A percentile compares a stretch with the other conserved stretches of the same genome.
Conservation (phyloP, 2,113 vertebrate genomes). For the Thamnophis sirtalis region DNA sequence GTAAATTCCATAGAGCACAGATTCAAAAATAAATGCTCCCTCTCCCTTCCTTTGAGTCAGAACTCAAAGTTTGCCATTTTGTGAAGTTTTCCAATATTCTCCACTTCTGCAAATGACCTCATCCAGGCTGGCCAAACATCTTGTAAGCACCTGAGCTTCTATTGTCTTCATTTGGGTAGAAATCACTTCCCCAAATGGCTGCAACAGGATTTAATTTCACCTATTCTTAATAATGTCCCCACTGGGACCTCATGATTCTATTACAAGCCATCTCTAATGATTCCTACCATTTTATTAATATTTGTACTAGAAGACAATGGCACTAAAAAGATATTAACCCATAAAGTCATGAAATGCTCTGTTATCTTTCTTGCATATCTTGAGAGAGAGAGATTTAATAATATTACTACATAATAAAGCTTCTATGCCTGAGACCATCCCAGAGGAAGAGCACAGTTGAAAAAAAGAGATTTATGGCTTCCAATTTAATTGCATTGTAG, state of each 20-base stretch:
- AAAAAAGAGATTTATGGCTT: neutral
- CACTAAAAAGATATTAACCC: conserved; percentile 21
- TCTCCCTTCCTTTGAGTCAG: neutral
- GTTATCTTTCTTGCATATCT: conserved; percentile 20
- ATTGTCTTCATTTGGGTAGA: conserved; percentile 11
- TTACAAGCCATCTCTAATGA: neutral
- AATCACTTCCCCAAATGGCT: conserved; percentile 1
- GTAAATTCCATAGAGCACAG: neutral
- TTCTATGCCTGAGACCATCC: conserved; percentile 2
- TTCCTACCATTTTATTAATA: conserved; percentile 5
- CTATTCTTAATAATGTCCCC: neutral
- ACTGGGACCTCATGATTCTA: neutral
- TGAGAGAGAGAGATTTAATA: conserved; percentile 15
- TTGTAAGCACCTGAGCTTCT: conserved; percentile 6
- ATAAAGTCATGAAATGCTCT: conserved; percentile 14
- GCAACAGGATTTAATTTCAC: conserved; percentile 4
- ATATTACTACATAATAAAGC: neutral
- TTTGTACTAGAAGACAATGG: conserved; percentile 10
- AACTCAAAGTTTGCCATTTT: neutral
- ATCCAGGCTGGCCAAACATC: neutral
- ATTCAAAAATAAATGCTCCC: neutral
- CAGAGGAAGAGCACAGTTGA: neutral
- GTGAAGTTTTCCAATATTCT: neutral
- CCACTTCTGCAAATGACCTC: neutral
- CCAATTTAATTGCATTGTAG: neutral